phyloP scores from a whole-genome alignment of 2,888 invertebrate genomes.

The Drosophila multiciliata region DNA sequence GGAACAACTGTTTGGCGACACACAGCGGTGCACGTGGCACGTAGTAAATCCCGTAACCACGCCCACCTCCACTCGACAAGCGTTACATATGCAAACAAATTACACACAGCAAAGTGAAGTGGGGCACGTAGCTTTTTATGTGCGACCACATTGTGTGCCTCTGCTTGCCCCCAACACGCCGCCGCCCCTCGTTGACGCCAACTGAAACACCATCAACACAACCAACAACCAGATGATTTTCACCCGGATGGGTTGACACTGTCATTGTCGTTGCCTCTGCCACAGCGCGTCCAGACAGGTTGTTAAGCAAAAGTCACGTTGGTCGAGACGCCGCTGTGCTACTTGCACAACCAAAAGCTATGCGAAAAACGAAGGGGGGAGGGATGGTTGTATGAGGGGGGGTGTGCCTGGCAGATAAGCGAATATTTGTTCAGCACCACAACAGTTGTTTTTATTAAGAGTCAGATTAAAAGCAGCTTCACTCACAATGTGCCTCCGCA shows the following conservation, averaged over 20 bases:
- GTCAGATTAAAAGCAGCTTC: constrained; percentile 19
- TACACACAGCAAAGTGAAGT: constrained; percentile 46
- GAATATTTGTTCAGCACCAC: constrained; percentile 43
- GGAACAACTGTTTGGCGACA: constrained; percentile 51
- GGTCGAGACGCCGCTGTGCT: constrained; percentile 37
- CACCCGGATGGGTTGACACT: constrained; percentile 64
- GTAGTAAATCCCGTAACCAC: constrained; percentile 3
- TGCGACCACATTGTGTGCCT: constrained; percentile 35
- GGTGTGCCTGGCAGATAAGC: constrained; percentile 55
- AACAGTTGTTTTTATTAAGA: constrained; percentile 37
- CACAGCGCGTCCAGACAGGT: constrained; percentile 33
- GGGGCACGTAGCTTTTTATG: constrained; percentile 65
- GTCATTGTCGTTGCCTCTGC: constrained; percentile 16
- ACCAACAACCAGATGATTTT: constrained; percentile 30
- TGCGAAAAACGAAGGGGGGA: constrained; percentile 38
- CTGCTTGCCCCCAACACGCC: constrained; percentile 14
- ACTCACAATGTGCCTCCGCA: neutral
- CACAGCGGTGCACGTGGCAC: constrained; percentile 27
- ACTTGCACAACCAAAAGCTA: constrained; percentile 62
- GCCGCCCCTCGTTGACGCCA: neutral
- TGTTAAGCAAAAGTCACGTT: constrained; percentile 69
- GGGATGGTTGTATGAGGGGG: neutral
- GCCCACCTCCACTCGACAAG: constrained; percentile 21
- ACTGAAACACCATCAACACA: neutral
- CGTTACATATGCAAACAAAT: constrained; percentile 66